Conservation (phyloP, 2,888 invertebrate genomes). For the Diaphora mendica region DNA sequence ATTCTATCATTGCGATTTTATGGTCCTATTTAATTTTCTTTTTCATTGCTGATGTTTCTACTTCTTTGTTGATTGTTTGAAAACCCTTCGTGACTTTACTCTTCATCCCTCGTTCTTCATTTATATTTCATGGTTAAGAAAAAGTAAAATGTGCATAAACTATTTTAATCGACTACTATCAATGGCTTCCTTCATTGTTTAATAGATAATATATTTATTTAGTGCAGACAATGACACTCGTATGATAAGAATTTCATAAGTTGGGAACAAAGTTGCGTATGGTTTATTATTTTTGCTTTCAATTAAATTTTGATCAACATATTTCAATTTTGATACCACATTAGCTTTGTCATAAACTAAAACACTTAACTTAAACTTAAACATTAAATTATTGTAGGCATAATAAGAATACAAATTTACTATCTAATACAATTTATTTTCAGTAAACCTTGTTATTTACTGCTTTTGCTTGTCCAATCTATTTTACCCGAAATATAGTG, state of each 20-base stretch:
- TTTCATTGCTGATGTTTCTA: neutral
- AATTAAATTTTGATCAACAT: neutral
- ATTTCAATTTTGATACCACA: neutral
- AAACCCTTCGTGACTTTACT: neutral
- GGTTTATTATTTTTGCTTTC: neutral
- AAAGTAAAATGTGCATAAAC: neutral
- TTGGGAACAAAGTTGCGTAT: neutral
- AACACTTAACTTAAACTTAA: too few species aligned
- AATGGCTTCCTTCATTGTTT: neutral
- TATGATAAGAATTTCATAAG: neutral
- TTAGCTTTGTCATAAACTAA: neutral
- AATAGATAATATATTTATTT: neutral
- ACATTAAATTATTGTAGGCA: neutral
- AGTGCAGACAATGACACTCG: neutral
- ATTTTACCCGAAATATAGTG: slow-evolving; percentile 12
- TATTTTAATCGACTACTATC: neutral
- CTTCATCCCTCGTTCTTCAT: neutral
- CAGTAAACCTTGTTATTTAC: neutral
- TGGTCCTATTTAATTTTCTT: neutral
- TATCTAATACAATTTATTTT: neutral
- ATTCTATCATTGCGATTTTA: neutral
- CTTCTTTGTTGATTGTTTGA: neutral
- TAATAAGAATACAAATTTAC: neutral
- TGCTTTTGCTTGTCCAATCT: neutral
- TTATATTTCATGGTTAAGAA: neutral